phyloP scores from a whole-genome alignment of 2,113 vertebrate species.

The Tympanuchus pallidicinctus region DNA sequence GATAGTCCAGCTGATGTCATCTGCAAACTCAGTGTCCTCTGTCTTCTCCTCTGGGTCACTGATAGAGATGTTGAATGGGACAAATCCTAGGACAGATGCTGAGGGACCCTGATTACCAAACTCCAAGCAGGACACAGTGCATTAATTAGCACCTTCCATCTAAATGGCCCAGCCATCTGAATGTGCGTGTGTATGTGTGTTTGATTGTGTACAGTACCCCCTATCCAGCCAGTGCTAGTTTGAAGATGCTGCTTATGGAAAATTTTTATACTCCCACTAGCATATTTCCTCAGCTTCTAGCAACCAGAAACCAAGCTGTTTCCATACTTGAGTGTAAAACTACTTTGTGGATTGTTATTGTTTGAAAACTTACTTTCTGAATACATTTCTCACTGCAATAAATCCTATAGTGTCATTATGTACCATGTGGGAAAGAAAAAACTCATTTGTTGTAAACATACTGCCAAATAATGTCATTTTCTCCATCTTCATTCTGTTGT shows the following conservation, averaged over 20 bases:
- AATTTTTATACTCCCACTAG: background rate
- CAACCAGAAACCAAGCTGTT: background rate
- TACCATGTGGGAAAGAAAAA: background rate
- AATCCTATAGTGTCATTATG: background rate
- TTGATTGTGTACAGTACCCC: background rate
- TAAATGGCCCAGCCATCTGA: rapidly evolving
- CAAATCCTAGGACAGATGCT: background rate
- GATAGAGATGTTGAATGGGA: background rate
- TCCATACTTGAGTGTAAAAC: background rate
- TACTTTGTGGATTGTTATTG: background rate
- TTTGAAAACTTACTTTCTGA: background rate
- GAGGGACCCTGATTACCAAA: rapidly evolving
- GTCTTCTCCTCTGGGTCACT: background rate
- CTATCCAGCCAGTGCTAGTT: background rate
- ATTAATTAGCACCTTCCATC: background rate
- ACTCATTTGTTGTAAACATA: background rate
- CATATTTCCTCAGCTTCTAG: background rate
- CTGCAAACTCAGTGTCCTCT: background rate
- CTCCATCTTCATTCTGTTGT: conserved; percentile 15
- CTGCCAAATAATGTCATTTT: conserved; percentile 42
- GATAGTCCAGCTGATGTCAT: too few relatives aligned
- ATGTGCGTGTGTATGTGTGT: background rate
- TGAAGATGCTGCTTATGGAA: background rate
- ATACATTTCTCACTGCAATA: background rate
- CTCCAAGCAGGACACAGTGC: rapidly evolving